These are phyloP conservation scores for Pocillopora verrucosa DNA, from an alignment of 64 coral and sea anemone genomes.

Conservation along the genomic window DNA sequence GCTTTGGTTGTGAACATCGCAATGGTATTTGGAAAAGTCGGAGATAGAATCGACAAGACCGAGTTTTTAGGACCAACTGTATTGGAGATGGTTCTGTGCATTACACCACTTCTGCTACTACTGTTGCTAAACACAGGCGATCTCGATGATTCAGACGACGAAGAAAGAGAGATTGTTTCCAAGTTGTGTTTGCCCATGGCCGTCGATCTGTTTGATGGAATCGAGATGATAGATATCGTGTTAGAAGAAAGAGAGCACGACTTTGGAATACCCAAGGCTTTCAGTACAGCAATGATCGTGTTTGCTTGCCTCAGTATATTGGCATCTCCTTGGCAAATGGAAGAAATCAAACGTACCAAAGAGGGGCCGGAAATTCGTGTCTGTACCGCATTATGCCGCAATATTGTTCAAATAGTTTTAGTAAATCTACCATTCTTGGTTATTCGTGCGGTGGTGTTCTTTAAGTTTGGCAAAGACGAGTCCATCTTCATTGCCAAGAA, in stretches of 20 bases:
- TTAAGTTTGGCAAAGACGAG: conserved; percentile 15
- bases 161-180: background rate
- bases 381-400: background rate
- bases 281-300: background rate
- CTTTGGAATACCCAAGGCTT: background rate
- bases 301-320: background rate
- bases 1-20: background rate
- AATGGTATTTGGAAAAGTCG: background rate
- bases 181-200: background rate
- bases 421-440: conserved; percentile 9
- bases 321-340: background rate
- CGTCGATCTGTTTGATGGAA: conserved; percentile 21
- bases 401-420: background rate
- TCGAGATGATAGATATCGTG: conserved; percentile 21
- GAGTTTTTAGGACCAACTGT: conserved; percentile 4
- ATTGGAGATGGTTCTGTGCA: conserved; percentile 19
- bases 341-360: background rate
- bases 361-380: background rate
- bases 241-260: conserved; percentile 38
- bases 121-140: background rate
- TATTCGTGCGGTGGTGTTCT: conserved; percentile 15
- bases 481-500: conserved; percentile 36
- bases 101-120: conserved; percentile 15
- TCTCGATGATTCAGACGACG: background rate
- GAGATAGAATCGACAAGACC: background rate